phyloP scores from a whole-genome alignment of 2,797 vertebrate genomes.

The Xiphorhynchus erythropygius region DNA sequence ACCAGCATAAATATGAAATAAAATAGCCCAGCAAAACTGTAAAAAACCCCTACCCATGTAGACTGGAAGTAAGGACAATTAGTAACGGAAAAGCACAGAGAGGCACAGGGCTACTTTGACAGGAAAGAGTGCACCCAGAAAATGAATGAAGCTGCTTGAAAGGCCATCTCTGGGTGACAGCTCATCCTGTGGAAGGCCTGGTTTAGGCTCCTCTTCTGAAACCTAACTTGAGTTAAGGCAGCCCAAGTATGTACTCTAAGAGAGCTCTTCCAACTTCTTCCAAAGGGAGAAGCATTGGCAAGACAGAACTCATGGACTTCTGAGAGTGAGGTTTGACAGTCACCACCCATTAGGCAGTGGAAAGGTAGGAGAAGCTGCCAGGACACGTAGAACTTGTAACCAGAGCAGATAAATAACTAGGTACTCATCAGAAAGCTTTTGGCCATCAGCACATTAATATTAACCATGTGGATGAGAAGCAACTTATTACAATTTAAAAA shows the following conservation, averaged over 20 bases:
- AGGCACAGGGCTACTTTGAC: neutral
- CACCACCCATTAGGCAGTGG: neutral
- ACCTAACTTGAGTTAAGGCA: neutral
- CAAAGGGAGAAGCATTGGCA: neutral
- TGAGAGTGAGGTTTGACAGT: neutral
- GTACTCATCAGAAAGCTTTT: neutral
- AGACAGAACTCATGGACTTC: neutral
- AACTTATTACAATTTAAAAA: neutral
- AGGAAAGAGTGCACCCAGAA: accelerated
- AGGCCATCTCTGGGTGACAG: neutral
- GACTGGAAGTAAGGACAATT: neutral
- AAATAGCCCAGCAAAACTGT: neutral
- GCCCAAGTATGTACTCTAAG: neutral
- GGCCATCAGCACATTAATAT: neutral
- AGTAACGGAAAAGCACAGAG: neutral
- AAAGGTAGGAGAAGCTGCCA: neutral
- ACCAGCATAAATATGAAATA: neutral
- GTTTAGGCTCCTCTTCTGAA: neutral
- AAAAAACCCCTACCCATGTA: accelerated
- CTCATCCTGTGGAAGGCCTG: neutral
- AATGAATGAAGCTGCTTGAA: neutral
- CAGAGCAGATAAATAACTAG: neutral
- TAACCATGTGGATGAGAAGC: neutral
- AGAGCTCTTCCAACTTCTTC: neutral
- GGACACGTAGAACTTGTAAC: neutral